Evolutionary conservation across 2,888 invertebrate genomes (phyloP), one percentile per base, ranked within the genome.

Genomic region (Troglohyphantes excavatus): DNA sequence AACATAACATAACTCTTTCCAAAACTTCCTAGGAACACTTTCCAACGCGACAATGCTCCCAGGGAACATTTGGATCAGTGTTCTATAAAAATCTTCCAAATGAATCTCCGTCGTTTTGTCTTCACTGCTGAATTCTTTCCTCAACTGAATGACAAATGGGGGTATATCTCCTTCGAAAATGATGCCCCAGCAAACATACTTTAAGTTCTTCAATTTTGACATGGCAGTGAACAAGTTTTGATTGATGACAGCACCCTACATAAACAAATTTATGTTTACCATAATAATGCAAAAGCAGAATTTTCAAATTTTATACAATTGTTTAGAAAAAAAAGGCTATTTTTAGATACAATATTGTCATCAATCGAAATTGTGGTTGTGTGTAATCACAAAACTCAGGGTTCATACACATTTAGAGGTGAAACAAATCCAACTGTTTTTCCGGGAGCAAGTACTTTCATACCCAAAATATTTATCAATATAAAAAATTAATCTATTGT

Each of bases 141-240:
- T 33, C 39, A 86, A 43, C 59, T 86, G 68, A 26, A 86, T 59
- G 5, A 68, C 17, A n/a, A 70, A n/a, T 26, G 78, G 78, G 26
- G 19, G 6, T n/a, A 6, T 17, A 17, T 86, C 78, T 27, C 70
- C 76, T 70, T 86, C 85, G 11, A 39, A 19, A 27, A 86, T 86
- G 26, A 86, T 27, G 33, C 85, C 85, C 85, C 85, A 86, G 46
- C 85, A 86, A 2, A 70, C 27, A 61, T 70, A 78, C 39, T 61
- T 78, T 2, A 78, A 61, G n/a, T 68, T 33, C 26, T 68, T 68
- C 3, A 68, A 68, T 1, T 43, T 68, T 9, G 68, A 59, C 26
- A 78, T 43, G 5, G 85, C 78, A 29, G 65, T 2, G 6, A 72
- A 43, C 3, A 67, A 43, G 39, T 72, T 72, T 23, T 61, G 39